phyloP scores from a whole-genome alignment of 2,888 invertebrate genomes.

The Tineola bisselliella region DNA sequence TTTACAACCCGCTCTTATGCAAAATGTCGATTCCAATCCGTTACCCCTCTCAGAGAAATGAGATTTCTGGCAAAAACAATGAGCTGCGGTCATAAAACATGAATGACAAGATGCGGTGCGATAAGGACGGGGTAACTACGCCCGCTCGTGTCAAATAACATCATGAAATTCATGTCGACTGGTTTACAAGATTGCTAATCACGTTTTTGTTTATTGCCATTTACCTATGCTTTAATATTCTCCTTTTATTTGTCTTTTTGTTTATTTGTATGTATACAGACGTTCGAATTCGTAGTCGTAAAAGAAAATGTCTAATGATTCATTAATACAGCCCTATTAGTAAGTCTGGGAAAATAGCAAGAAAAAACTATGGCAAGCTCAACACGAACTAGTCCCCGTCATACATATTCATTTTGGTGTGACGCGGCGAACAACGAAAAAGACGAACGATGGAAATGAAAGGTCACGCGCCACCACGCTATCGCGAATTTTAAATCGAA shows the following conservation, averaged over 20 bases:
- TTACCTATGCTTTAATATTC: neutral
- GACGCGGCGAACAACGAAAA: conserved; percentile 16
- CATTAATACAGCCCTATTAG: conserved; percentile 7
- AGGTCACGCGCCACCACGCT: conserved; percentile 7
- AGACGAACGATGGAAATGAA: conserved; percentile 10
- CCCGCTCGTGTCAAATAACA: conserved; percentile 1
- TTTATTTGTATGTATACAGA: too few relatives aligned
- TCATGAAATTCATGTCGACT: neutral
- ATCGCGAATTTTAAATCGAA: conserved; percentile 4
- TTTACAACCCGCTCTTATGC: conserved; percentile 56
- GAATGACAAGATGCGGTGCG: conserved; percentile 45
- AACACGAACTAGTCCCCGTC: conserved; percentile 15
- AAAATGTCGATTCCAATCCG: conserved; percentile 60
- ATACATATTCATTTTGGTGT: conserved; percentile 18
- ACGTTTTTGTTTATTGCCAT: neutral
- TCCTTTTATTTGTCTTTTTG: neutral
- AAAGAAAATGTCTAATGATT: neutral
- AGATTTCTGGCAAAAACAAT: conserved; percentile 48
- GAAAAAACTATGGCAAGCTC: conserved; percentile 8
- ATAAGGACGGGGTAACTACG: neutral
- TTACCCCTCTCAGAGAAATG: conserved; percentile 36
- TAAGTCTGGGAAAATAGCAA: neutral
- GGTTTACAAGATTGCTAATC: neutral
- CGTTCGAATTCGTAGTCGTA: too few relatives aligned
- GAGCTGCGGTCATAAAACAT: conserved; percentile 21